A percentile compares a stretch with the other conserved stretches of the same genome.
Conservation (phyloP, 2,888 invertebrate species). For the Apotomis betuletana region DNA sequence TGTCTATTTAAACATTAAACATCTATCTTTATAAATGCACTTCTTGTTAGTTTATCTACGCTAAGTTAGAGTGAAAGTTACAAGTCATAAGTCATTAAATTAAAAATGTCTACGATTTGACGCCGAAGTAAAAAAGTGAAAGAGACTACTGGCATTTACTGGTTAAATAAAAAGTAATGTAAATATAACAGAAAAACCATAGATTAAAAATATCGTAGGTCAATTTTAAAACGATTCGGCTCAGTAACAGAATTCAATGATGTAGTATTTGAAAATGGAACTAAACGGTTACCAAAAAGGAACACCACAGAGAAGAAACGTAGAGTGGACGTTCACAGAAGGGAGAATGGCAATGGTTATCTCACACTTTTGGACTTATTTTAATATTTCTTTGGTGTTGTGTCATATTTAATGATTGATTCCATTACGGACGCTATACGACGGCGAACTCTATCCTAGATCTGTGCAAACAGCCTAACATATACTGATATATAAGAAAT, state of each 20-base stretch:
- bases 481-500: constrained; percentile 48
- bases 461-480: constrained; percentile 53
- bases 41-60: constrained; percentile 74
- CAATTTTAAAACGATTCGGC: background rate
- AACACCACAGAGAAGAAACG: constrained; percentile 48
- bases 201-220: constrained; percentile 19
- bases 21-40: constrained; percentile 81
- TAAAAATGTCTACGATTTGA: constrained; percentile 18
- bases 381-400: constrained; percentile 81
- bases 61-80: constrained; percentile 56
- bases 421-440: constrained; percentile 77
- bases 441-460: constrained; percentile 63
- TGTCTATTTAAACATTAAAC: constrained; percentile 74
- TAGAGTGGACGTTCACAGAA: constrained; percentile 74
- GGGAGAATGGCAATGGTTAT: constrained; percentile 71
- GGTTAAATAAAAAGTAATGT: constrained; percentile 19
- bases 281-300: constrained; percentile 46
- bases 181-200: constrained; percentile 38
- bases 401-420: constrained; percentile 69
- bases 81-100: constrained; percentile 33
- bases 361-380: constrained; percentile 70
- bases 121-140: constrained; percentile 17
- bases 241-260: constrained; percentile 7
- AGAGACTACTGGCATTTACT: background rate
- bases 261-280: background rate